Conservation (phyloP, 2,888 invertebrate genomes). For the Ichneumon xanthorius region DNA sequence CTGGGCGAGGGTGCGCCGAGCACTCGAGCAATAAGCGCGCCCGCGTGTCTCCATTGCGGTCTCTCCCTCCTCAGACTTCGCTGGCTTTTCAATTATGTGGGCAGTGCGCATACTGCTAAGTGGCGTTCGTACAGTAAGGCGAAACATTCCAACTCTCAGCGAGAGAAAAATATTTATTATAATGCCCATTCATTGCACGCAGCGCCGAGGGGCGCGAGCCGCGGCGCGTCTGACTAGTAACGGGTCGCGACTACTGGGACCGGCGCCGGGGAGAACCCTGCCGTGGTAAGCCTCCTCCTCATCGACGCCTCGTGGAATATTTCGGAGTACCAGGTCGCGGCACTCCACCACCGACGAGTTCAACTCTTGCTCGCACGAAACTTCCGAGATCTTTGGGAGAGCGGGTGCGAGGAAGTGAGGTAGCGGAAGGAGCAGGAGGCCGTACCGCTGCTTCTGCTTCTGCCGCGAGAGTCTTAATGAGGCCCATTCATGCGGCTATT, state of each 20-base stretch:
- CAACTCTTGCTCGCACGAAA: conserved; percentile 64
- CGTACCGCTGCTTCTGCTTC: conserved; percentile 45
- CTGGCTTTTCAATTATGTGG: conserved; percentile 47
- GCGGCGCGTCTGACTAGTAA: conserved; percentile 52
- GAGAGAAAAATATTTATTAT: conserved; percentile 16
- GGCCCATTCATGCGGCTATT: conserved; percentile 83
- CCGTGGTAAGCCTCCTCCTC: conserved; percentile 24
- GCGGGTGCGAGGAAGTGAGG: conserved; percentile 25
- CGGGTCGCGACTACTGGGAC: conserved; percentile 47
- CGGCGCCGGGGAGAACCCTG: conserved; percentile 41
- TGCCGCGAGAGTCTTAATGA: conserved; percentile 81
- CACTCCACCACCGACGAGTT: conserved; percentile 37
- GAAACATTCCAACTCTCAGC: not conserved
- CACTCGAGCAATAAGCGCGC: conserved; percentile 50
- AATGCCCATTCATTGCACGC: conserved; percentile 48
- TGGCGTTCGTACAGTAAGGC: not conserved
- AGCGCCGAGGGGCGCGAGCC: conserved; percentile 16
- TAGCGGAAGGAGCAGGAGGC: conserved; percentile 20
- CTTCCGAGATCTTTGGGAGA: conserved; percentile 70
- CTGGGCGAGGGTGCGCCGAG: conserved; percentile 36
- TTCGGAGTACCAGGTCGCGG: conserved; percentile 69
- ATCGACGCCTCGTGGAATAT: conserved; percentile 71
- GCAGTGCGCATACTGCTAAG: not conserved
- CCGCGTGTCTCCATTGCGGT: conserved; percentile 47
- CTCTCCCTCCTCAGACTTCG: conserved; percentile 25